These are phyloP conservation scores for Trichopoda pennipes DNA, from an alignment of 2,888 invertebrate species.

Conservation along the genomic window DNA sequence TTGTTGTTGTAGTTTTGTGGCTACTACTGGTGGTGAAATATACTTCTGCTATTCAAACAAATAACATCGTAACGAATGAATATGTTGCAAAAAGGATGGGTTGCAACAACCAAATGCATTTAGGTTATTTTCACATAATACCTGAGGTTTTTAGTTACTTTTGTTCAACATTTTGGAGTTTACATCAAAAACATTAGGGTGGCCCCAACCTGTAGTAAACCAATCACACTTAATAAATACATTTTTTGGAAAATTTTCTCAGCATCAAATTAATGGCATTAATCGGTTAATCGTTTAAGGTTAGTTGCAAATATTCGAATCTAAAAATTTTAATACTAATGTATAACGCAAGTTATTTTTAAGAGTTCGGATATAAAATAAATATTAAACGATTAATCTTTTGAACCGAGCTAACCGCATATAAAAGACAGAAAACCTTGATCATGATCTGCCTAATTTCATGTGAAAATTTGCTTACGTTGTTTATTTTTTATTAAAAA, in stretches of 20 bases:
- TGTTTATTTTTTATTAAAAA: no score
- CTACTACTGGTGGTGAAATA: no score
- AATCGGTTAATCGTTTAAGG: neutral
- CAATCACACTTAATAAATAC: neutral
- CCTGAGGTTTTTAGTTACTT: conserved; percentile 65
- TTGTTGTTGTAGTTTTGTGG: conserved; percentile 1
- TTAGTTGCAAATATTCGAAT: no score
- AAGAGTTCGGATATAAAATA: no score
- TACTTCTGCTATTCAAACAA: conserved; percentile 21
- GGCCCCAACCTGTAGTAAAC: neutral
- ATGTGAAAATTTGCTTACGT: no score
- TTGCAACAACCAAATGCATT: conserved; percentile 53
- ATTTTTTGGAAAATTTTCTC: no score
- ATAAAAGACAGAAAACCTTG: no score
- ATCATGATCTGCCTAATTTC: no score
- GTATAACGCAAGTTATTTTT: no score
- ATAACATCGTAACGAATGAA: conserved; percentile 34
- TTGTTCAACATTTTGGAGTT: conserved; percentile 27
- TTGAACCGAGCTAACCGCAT: no score
- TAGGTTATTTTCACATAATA: conserved; percentile 67
- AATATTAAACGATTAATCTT: no score
- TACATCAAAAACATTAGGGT: conserved; percentile 33
- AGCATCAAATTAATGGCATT: neutral
- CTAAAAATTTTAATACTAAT: no score
- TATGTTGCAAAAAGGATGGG: conserved; percentile 48